These are phyloP conservation scores for Cossypha dichroa DNA, from an alignment of 2,797 vertebrate species.

Conservation along the genomic window DNA sequence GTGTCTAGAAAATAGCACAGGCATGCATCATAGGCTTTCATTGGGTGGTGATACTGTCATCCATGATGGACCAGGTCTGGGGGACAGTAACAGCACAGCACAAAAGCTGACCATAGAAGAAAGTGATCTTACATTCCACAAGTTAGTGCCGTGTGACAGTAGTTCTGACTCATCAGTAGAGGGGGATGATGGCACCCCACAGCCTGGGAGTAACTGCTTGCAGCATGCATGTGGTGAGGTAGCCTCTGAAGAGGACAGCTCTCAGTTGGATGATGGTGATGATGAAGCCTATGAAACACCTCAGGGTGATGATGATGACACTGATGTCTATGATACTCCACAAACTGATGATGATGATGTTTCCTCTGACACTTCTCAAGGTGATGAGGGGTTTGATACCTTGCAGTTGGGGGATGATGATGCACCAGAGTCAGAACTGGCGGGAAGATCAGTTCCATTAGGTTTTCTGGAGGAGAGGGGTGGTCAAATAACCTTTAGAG, in stretches of 20 bases:
- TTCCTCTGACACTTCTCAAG: slow-evolving; percentile 27
- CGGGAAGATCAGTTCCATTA: background rate
- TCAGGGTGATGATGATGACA: background rate
- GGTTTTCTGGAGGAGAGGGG: background rate
- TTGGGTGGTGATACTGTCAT: background rate
- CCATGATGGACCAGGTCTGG: too few relatives aligned
- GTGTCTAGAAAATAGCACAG: background rate
- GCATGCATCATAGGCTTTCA: background rate
- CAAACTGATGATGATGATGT: slow-evolving; percentile 28
- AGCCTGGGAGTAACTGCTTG: background rate
- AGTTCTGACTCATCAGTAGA: background rate
- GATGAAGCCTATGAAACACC: slow-evolving; percentile 63
- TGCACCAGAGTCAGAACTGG: background rate
- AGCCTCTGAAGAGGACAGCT: slow-evolving; percentile 44
- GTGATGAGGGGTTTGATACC: slow-evolving; percentile 45
- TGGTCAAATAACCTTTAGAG: background rate
- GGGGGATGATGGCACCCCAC: background rate
- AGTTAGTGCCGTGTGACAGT: background rate
- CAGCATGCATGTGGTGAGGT: background rate
- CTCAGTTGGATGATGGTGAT: background rate
- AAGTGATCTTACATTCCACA: background rate
- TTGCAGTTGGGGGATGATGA: slow-evolving; percentile 8
- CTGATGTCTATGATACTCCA: slow-evolving; percentile 51
- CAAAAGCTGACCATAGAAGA: background rate
- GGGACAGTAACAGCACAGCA: background rate